Base-by-base conservation (phyloP, 2,888 invertebrate genomes). In the Agrochola lota region DNA sequence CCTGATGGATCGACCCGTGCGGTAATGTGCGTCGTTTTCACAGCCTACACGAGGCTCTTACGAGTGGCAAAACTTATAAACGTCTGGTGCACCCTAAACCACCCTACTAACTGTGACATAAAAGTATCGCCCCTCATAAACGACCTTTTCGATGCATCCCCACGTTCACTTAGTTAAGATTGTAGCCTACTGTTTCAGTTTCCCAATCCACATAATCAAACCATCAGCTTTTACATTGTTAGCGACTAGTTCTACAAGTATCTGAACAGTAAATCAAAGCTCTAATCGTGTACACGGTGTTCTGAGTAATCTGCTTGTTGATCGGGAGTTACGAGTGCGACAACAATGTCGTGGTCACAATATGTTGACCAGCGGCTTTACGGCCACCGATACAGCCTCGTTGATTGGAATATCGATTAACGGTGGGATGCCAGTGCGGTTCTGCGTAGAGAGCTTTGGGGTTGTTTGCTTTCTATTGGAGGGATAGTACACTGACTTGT, bases 401-500 rank as follows among this genome's bases (percentile, higher is more conserved):
- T 78, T 89, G 89, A 91, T 90, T 90, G 89, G 87, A 88, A 84
- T 90, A 90, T 90, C 83, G 90, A 90, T 88, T 85, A 70, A 81
- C 52, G 67, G 63, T 40, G 62, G 78, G n/a, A 35, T 60, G 55
- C 68, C 57, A 69, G 57, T 43, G 66, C 20, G 43, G 73, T 71
- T 78, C 72, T 77, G 78, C 70, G 73, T 75, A 77, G 57, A 67
- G 12, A 26, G 57, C 55, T 70, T n/a, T n/a, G n/a, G n/a, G n/a
- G n/a, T n/a, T 70, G 70, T 77, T 80, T 74, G 60, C 26, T 60
- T 66, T 78, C 64, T 71, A 73, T 52, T 40, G 62, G n/a, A 57
- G 23, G 23, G 35, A 46, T 35, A 71, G 60, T 71, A 60, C 17
- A 59, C 35, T 40, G 23, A 11, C 23, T 12, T 30, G 49, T 63